Evolutionary conservation across 2,888 invertebrate genomes (phyloP).

Genomic region (Drosophila rellima): DNA sequence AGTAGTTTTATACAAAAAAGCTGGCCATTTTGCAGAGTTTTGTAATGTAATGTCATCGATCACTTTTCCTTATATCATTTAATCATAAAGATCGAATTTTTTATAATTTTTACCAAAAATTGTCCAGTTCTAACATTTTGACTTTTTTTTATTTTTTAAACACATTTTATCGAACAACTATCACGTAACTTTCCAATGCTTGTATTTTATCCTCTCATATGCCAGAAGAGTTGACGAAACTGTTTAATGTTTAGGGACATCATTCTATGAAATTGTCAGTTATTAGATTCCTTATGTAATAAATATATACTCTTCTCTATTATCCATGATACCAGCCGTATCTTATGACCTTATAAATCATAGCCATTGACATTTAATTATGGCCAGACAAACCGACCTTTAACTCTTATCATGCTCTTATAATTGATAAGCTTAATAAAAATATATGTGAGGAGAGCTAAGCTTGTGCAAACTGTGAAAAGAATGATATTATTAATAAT

Average conservation of each 20-base stretch:
- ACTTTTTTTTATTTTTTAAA: too few relatives aligned
- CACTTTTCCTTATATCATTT: too few relatives aligned
- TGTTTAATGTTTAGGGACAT: neutral
- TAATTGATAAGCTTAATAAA: conserved; percentile 3
- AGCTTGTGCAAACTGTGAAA: neutral
- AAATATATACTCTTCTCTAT: neutral
- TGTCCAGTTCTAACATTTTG: too few relatives aligned
- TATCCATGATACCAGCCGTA: neutral
- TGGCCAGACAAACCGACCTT: conserved; percentile 3
- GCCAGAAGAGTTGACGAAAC: too few relatives aligned
- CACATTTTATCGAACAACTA: too few relatives aligned
- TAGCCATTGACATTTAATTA: conserved; percentile 5
- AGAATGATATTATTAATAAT: neutral
- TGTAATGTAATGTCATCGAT: too few relatives aligned
- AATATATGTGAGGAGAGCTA: neutral
- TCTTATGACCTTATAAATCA: conserved; percentile 1
- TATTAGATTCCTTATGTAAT: neutral
- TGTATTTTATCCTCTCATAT: too few relatives aligned
- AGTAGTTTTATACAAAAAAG: too few relatives aligned
- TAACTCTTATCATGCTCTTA: conserved; percentile 5
- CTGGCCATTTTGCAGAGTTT: too few relatives aligned
- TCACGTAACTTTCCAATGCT: too few relatives aligned
- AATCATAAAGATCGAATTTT: too few relatives aligned
- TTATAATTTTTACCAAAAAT: too few relatives aligned
- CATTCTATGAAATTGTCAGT: neutral